Base-by-base conservation (phyloP, 2,888 invertebrate genomes). In the Miltochrista miniata region DNA sequence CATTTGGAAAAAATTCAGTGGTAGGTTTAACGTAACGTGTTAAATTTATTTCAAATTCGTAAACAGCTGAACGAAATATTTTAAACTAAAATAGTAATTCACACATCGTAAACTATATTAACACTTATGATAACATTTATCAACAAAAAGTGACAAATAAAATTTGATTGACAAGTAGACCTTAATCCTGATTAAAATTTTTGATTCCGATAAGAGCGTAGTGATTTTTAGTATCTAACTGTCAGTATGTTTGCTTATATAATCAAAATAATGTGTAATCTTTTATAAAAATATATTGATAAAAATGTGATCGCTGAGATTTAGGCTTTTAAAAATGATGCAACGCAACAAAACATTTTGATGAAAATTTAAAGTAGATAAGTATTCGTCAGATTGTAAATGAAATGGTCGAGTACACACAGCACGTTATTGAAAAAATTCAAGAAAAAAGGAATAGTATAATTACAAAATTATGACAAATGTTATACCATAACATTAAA, bases 151-250 rank as follows among this genome's bases (percentile, higher is more conserved):
- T 31, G 11, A 18, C 9, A 18, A 29, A 45, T 15, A 35, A 44
- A 36, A 13, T 45, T 8, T 56, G 50, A 60, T 55, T 67, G 59
- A 59, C 56, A 60, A 46, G 45, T 37, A 47, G 36, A 64, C 18
- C 31, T 46, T 38, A 34, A 35, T 10, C 44, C 24, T 35, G 38
- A 39, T 39, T 47, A 47, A 58, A 49, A 44, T 48, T 56, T 56
- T 24, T 56, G 56, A 54, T 56, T 61, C 48, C 47, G 64, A 70
- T 61, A 64, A 63, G 54, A 35, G 1, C 9, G 36, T 42, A 18
- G 18, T 33, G 37, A 50, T 42, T 47, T 49, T 13, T 12, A 33
- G 13, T 39, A 15, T 31, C 18, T 48, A 43, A 33, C 45, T 45
- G 38, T 14, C 30, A 45, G 18, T 24, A 7, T 4, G 15, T 33